Evolutionary conservation across 2,797 vertebrate genomes (phyloP).

Genomic region (Prunella strophiata): DNA sequence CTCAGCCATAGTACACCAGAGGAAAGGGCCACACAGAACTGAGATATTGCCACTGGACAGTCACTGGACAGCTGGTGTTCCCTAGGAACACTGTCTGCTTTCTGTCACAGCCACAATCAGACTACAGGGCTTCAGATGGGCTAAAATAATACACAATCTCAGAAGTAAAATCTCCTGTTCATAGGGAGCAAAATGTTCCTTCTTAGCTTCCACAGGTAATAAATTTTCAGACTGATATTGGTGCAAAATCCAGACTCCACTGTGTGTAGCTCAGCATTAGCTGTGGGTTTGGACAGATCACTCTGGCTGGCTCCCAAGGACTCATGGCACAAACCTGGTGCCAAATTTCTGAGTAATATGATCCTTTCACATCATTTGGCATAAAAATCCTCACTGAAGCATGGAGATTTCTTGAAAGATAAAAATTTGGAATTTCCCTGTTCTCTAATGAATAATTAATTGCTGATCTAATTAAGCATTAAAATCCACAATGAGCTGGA

Average conservation of each 20-base stretch:
- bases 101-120: not conserved
- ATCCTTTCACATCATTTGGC: not conserved
- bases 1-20: not conserved
- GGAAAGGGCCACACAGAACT: not conserved
- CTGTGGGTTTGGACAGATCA: not conserved
- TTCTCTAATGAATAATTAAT: not conserved
- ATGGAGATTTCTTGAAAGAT: not conserved
- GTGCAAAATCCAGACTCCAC: not conserved
- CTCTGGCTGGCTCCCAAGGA: not conserved
- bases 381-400: not conserved
- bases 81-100: not conserved
- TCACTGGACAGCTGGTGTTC: not conserved
- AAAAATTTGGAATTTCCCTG: not conserved
- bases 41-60: not conserved
- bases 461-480: not conserved
- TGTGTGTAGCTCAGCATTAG: not conserved
- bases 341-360: rapidly evolving
- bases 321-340: not conserved
- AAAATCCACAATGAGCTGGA: not conserved
- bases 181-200: not conserved
- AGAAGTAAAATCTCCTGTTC: not conserved
- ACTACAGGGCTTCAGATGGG: not conserved
- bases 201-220: not conserved
- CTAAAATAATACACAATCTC: not conserved
- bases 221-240: not conserved